Evolutionary conservation across 2,888 invertebrate genomes (phyloP).

Genomic region (Melanophora roralis): DNA sequence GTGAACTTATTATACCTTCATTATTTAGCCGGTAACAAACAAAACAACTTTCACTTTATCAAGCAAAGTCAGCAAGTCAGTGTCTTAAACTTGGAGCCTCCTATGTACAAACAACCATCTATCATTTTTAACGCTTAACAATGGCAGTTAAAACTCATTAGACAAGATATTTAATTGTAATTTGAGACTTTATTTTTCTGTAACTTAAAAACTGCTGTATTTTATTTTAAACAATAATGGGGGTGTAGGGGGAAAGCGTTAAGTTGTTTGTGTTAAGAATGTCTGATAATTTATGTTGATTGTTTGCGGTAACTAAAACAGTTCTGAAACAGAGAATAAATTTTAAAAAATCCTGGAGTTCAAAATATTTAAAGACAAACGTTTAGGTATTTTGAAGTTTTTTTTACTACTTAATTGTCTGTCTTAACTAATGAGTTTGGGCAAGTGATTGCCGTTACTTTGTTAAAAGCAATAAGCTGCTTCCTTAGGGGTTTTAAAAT

Average conservation of each 20-base stretch:
- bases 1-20: conserved; percentile 9
- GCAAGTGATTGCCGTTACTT: not conserved
- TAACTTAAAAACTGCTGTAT: not conserved
- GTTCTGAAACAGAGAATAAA: not conserved
- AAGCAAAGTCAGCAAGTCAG: not conserved
- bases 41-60: not conserved
- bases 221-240: not conserved
- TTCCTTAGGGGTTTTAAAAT: too few species aligned
- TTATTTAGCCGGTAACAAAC: conserved; percentile 17
- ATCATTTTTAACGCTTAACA: conserved; percentile 6
- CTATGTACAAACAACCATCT: not conserved
- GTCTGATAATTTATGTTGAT: conserved; percentile 31
- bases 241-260: not conserved
- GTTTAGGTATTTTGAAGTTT: not conserved
- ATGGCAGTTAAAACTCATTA: conserved; percentile 57
- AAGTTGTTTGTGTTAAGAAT: conserved; percentile 18
- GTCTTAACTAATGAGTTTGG: not conserved
- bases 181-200: conserved; percentile 36
- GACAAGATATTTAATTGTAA: conserved; percentile 60
- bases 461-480: too few species aligned
- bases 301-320: not conserved
- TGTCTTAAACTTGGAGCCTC: not conserved
- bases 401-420: not conserved
- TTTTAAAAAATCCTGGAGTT: not conserved
- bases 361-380: not conserved